phyloP scores from a whole-genome alignment of 2,113 vertebrate species.

The Melanotaenia duboulayi region DNA sequence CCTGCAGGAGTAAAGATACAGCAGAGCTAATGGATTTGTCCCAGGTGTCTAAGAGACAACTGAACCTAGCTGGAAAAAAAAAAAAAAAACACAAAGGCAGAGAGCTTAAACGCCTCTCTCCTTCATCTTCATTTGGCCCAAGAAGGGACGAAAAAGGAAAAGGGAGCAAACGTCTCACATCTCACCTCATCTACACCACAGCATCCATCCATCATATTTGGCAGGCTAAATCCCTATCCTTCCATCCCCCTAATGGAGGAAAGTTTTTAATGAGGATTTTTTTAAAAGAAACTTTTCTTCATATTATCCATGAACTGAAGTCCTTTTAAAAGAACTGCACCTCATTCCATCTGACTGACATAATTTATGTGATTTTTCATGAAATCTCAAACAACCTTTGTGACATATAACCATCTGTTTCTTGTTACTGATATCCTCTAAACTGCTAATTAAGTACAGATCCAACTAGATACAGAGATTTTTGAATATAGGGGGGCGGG shows the following conservation, averaged over 20 bases:
- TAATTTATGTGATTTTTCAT: slow-evolving; percentile 47
- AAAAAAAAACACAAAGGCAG: slow-evolving; percentile 68
- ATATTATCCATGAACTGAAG: slow-evolving; percentile 10
- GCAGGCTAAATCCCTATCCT: slow-evolving; percentile 70
- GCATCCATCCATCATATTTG: slow-evolving; percentile 78
- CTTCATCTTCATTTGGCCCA: slow-evolving; percentile 81
- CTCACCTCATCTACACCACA: slow-evolving; percentile 78
- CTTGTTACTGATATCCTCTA: slow-evolving; percentile 23
- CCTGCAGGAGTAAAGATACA: slow-evolving; percentile 70
- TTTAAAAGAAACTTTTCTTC: slow-evolving; percentile 45
- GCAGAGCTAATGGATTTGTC: slow-evolving; percentile 80
- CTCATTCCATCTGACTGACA: slow-evolving; percentile 46
- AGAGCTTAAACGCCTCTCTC: slow-evolving; percentile 60
- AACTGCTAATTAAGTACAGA: slow-evolving; percentile 35
- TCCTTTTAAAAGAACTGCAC: slow-evolving; percentile 26
- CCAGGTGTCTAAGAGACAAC: slow-evolving; percentile 70
- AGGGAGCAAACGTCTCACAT: slow-evolving; percentile 71
- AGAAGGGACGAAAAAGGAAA: slow-evolving; percentile 65
- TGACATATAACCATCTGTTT: slow-evolving; percentile 42
- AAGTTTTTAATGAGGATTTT: slow-evolving; percentile 54
- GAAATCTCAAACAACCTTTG: slow-evolving; percentile 43
- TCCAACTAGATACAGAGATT: slow-evolving; percentile 33
- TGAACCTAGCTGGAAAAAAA: slow-evolving; percentile 53
- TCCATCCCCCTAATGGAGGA: slow-evolving; percentile 51
- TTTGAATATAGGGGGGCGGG: slow-evolving; percentile 25